Evolutionary conservation across 2,888 invertebrate genomes (phyloP), one percentile per base, ranked within the genome.

Genomic region (Limenitis camilla): DNA sequence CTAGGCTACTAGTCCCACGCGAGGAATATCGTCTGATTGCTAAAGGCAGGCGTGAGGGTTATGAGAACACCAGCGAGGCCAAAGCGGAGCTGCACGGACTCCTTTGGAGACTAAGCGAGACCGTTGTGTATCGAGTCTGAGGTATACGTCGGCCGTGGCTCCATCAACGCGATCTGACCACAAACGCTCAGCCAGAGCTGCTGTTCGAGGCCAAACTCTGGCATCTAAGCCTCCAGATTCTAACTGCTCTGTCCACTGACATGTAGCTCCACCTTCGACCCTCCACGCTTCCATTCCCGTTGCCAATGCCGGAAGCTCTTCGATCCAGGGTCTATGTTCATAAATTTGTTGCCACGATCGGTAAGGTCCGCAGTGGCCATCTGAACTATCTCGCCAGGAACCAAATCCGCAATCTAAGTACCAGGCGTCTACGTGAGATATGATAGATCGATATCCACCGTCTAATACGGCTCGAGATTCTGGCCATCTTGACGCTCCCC

Each of bases 401-500:
- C 94, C 95, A 73, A 94, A 95, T 1, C 96, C 96, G 71, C 95
- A 96, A 75, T 96, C 95, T 61, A 96, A 87, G 78, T 95, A 96
- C 94, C 94, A 94, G 5, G 94, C 94, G 73, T 96, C 95, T 49
- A 95, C 95, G 78, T 96, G 95, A 10, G 95, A 95, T 52, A 95
- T 79, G 51, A 96, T 92, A 46, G 94, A 88, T 52, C 92, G 90
- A 78, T 92, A 95, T 3, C 95, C 95, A 51, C 92, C 92, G 61
- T 93, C 91, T 28, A 95, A 78, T 5, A 95, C 88, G 56, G 93
- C 93, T 5, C 91, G 90, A 10, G 95, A 94, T 70, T 94, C 94
- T 2, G 92, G 90, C 93, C 95, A 95, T 40, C 91, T 91, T 62
- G 93, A 94, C 0, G 92, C 92, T 36, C 95, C 94, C 95, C 95